Conservation (phyloP, 2,888 invertebrate species). For the Andrena bicolor region DNA sequence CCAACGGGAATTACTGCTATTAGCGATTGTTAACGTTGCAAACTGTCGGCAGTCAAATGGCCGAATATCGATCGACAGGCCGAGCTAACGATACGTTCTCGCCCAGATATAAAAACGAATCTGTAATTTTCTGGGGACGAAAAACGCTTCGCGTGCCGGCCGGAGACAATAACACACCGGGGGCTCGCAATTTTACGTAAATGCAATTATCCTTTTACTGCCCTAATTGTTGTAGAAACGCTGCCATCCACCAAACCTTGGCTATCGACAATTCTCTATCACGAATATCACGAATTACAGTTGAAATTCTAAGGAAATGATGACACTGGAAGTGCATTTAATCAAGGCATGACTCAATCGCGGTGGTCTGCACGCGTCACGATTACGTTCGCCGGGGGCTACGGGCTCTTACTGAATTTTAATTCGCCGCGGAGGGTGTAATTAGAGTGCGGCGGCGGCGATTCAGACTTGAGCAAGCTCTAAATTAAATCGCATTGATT, state of each 20-base stretch:
- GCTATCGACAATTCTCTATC: neutral
- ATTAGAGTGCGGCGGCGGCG: conserved; percentile 73
- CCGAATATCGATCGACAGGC: conserved; percentile 67
- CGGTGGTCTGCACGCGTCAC: conserved; percentile 36
- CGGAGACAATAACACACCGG: conserved; percentile 46
- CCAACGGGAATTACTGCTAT: conserved; percentile 71
- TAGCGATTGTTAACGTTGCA: conserved; percentile 73
- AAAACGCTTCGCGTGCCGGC: conserved; percentile 64
- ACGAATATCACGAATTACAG: neutral
- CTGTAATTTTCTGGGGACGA: conserved; percentile 60
- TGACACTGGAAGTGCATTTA: neutral
- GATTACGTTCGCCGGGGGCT: conserved; percentile 54
- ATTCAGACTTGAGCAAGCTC: conserved; percentile 71
- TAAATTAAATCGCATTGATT: conserved; percentile 72
- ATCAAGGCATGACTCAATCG: conserved; percentile 22
- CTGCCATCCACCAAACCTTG: neutral
- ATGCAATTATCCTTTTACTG: conserved; percentile 61
- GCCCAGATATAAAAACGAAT: conserved; percentile 67
- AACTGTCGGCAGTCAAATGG: conserved; percentile 58
- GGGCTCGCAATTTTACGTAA: conserved; percentile 56
- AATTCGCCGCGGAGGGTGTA: conserved; percentile 73
- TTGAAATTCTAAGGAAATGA: conserved; percentile 8
- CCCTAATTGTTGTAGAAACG: conserved; percentile 55
- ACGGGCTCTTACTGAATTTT: conserved; percentile 72
- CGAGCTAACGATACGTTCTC: conserved; percentile 59